Percentiles rank a stretch among this genome's conserved stretches.
phyloP scores from a whole-genome alignment of 2,888 invertebrate genomes.

The Autographa gamma region DNA sequence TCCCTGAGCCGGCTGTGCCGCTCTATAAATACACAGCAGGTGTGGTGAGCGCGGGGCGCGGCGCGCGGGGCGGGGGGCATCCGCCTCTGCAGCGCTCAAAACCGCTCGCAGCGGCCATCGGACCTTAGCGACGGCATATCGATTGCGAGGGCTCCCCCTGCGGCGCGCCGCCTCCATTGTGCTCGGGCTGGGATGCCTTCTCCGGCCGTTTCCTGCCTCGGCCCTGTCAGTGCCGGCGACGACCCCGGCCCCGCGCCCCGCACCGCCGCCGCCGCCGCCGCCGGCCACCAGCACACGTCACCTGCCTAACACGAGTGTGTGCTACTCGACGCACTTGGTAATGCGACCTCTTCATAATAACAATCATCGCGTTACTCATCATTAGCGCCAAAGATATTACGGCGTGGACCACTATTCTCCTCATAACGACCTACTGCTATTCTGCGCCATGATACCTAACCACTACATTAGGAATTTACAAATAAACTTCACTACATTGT shows the following conservation, averaged over 20 bases:
- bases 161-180: constrained; percentile 87
- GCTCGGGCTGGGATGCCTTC: constrained; percentile 86
- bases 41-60: constrained; percentile 79
- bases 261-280: constrained; percentile 33
- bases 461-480: constrained; percentile 34
- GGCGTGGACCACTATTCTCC: constrained; percentile 29
- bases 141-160: constrained; percentile 89
- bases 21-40: constrained; percentile 89
- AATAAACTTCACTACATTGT: constrained; percentile 49
- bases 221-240: constrained; percentile 73
- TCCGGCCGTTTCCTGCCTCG: constrained; percentile 86
- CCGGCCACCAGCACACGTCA: constrained; percentile 76
- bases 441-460: constrained; percentile 12
- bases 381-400: constrained; percentile 17
- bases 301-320: constrained; percentile 74
- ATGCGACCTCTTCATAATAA: constrained; percentile 49
- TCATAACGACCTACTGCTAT: constrained; percentile 10
- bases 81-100: constrained; percentile 87
- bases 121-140: constrained; percentile 89
- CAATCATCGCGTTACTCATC: constrained; percentile 44
- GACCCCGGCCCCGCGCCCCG: constrained; percentile 65
- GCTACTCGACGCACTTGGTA: constrained; percentile 60
- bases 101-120: constrained; percentile 87
- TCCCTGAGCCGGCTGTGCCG: constrained; percentile 81
- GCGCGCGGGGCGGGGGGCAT: constrained; percentile 81